These are phyloP conservation scores for Cyrtonyx montezumae DNA, from an alignment of 2,113 vertebrate genomes.

Conservation along the genomic window DNA sequence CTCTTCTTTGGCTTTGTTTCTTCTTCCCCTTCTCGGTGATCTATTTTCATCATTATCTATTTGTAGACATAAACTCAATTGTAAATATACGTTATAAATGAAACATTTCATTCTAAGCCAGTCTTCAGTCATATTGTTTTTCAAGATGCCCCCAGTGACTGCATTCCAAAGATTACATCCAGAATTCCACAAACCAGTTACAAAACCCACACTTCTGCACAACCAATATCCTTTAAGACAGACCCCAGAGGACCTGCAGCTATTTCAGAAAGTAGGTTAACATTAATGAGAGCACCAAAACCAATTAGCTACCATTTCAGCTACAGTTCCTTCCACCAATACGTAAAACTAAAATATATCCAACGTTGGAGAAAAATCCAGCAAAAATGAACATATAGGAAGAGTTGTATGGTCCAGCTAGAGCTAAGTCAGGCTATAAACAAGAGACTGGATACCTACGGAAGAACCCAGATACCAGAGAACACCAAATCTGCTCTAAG, in stretches of 20 bases:
- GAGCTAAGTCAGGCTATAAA: background rate
- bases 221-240: constrained; percentile 17
- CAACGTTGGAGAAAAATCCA: background rate
- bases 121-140: background rate
- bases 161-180: background rate
- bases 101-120: background rate
- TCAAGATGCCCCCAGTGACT: background rate
- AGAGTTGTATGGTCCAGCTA: background rate
- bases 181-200: constrained; percentile 40
- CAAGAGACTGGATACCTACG: background rate
- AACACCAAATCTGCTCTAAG: background rate
- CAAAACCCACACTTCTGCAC: background rate
- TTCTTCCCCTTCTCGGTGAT: background rate
- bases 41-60: constrained; percentile 4
- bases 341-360: background rate
- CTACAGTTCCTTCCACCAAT: background rate
- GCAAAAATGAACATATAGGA: background rate
- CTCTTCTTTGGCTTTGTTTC: constrained; percentile 10
- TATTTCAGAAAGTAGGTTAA: constrained; percentile 71
- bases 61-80: background rate
- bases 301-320: constrained; percentile 55
- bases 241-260: constrained; percentile 25
- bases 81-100: background rate
- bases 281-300: constrained; percentile 67
- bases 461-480: background rate